Base-by-base conservation (phyloP, 2,113 vertebrate species). In the Ardeotis arabs region DNA sequence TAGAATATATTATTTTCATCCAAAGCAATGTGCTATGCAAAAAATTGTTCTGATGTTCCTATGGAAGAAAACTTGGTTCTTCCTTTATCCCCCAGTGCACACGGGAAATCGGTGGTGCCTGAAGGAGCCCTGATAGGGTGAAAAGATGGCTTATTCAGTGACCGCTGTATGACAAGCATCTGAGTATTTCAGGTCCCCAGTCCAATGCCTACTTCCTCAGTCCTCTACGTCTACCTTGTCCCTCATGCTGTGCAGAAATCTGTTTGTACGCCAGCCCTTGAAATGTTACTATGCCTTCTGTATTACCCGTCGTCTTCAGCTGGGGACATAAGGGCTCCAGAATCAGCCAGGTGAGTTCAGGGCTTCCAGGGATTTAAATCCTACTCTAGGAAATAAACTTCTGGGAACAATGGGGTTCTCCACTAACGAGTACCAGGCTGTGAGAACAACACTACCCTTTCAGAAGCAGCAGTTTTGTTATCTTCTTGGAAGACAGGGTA, bases 341-440 rank as follows among this genome's bases (percentile, higher is more conserved):
- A 35, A 39, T 12, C 62, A 66, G 27, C 12, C 68, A 35, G 23
- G 13, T 16, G 35, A 64, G 25, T 9, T 62, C 58, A 47, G 31
- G 49, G 15, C 41, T 83, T 73, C 3, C 20, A 55, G 52, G 29
- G 39, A 53, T 33, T 69, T 53, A 47, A 64, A 81, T 31, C 47
- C 31, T 45, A 10, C 14, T 3, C 10, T 39, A 39, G 56, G 45
- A n/a, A 60, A 17, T 19, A 74, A 81, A 27, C 16, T 16, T 49
- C 9, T 45, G 41, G n/a, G 23, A 66, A 21, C 3, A 21, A 10
- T 1, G 9, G 33, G 1, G 33, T 62, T 66, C 47, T 45, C 17
- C 9, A 5, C 11, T 23, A 3, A n/a, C 0, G 4, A 31, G 17
- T 15, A 9, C 0, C 12, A 55, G 45, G 45, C 53, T 52, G 23